phyloP scores from a whole-genome alignment of 2,113 vertebrate genomes.

The Orthonyx spaldingii region DNA sequence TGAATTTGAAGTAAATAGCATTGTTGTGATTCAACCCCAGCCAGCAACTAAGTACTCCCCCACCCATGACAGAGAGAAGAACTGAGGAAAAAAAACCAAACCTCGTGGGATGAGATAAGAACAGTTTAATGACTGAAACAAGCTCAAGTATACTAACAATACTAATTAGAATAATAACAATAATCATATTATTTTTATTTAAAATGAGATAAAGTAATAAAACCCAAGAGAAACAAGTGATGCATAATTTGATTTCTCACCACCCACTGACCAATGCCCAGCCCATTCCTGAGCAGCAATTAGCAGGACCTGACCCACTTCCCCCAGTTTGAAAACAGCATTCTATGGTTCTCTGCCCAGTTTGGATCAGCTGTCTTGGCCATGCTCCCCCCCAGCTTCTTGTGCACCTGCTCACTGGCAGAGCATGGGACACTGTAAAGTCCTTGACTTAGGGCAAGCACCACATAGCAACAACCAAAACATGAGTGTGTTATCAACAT shows the following conservation, averaged over 20 bases:
- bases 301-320: not conserved
- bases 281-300: not conserved
- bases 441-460: not conserved
- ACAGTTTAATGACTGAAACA: not conserved
- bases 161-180: not conserved
- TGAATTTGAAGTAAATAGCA: not conserved
- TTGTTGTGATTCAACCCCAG: not conserved
- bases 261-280: not conserved
- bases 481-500: not conserved
- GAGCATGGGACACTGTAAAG: not conserved
- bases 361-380: not conserved
- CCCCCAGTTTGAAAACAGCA: not conserved
- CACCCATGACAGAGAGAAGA: accelerated
- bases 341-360: not conserved
- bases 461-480: not conserved
- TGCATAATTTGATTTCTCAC: not conserved
- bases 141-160: not conserved
- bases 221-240: not conserved
- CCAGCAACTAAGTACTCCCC: not conserved
- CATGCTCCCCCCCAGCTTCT: not conserved
- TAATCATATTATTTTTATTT: not conserved
- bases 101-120: not conserved
- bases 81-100: not conserved
- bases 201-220: not conserved
- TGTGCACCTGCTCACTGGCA: not conserved